Percentiles rank a stretch among this genome's conserved stretches.
phyloP scores from a whole-genome alignment of 2,888 invertebrate species.

The Ormyrus rosae region DNA sequence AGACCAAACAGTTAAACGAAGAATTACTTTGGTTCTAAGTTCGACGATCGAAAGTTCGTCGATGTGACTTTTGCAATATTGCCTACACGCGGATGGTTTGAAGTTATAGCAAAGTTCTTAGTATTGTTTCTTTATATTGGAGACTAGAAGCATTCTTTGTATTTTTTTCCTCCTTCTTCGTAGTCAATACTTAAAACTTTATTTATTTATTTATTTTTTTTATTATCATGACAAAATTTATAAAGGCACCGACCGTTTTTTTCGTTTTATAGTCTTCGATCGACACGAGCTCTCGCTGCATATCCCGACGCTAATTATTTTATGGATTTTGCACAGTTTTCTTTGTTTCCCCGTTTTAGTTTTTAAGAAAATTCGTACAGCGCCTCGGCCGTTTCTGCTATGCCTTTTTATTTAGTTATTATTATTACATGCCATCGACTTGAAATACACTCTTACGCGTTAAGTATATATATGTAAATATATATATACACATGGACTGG shows the following conservation, averaged over 20 bases:
- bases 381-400: slow-evolving; percentile 60
- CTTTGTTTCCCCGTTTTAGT: slow-evolving; percentile 29
- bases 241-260: slow-evolving; percentile 62
- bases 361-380: slow-evolving; percentile 43
- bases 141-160: slow-evolving; percentile 14
- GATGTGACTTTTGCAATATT: slow-evolving; percentile 1
- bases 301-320: slow-evolving; percentile 31
- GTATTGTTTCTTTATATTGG: slow-evolving; percentile 7
- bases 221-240: slow-evolving; percentile 52
- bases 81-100: neutral
- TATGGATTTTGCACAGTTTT: slow-evolving; percentile 46
- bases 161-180: slow-evolving; percentile 21
- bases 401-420: slow-evolving; percentile 44
- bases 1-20: slow-evolving; percentile 1
- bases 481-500: slow-evolving; percentile 43
- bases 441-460: slow-evolving; percentile 37
- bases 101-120: slow-evolving; percentile 14
- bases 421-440: slow-evolving; percentile 19
- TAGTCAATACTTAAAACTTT: slow-evolving; percentile 34
- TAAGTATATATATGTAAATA: slow-evolving; percentile 7
- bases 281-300: slow-evolving; percentile 48
- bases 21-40: neutral
- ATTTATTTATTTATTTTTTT: slow-evolving; percentile 19
- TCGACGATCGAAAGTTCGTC: slow-evolving; percentile 8
- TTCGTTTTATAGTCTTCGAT: slow-evolving; percentile 64